These are phyloP conservation scores for Apodemia duryi DNA, from an alignment of 2,888 invertebrate species.

Conservation along the genomic window DNA sequence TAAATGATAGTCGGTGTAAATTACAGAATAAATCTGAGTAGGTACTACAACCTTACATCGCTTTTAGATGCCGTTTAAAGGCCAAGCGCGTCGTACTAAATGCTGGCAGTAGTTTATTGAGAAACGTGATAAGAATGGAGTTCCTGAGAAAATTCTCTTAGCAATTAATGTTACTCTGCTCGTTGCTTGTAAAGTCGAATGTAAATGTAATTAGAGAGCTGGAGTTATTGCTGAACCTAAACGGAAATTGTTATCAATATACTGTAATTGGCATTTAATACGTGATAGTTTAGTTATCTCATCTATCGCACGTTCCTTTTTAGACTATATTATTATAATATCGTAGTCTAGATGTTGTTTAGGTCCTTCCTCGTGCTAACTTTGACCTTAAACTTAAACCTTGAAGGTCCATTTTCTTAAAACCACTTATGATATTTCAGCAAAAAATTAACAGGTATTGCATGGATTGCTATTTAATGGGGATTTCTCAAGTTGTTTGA, in stretches of 20 bases:
- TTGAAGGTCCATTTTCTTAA: too few species aligned
- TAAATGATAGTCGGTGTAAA: slow-evolving; percentile 26
- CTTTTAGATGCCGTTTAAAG: slow-evolving; percentile 22
- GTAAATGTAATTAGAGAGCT: slow-evolving; percentile 61
- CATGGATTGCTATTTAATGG: too few species aligned
- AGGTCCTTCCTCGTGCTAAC: too few species aligned
- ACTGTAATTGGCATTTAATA: slow-evolving; percentile 13
- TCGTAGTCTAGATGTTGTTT: too few species aligned
- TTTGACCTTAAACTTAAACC: too few species aligned
- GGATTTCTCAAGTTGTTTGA: too few species aligned
- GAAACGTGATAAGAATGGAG: slow-evolving; percentile 61
- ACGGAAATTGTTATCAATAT: slow-evolving; percentile 21
- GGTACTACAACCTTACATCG: slow-evolving; percentile 29
- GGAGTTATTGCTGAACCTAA: slow-evolving; percentile 29
- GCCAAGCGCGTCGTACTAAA: slow-evolving; percentile 38
- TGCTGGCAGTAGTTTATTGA: slow-evolving; percentile 65
- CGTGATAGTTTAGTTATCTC: not conserved
- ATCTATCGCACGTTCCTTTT: too few species aligned
- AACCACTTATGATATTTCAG: too few species aligned
- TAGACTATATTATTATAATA: too few species aligned
- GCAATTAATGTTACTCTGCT: slow-evolving; percentile 36
- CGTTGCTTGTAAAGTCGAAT: slow-evolving; percentile 53
- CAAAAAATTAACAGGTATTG: too few species aligned
- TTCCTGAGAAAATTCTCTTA: slow-evolving; percentile 31
- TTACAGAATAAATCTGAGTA: slow-evolving; percentile 33